Base-by-base conservation (phyloP, 2,888 invertebrate genomes). In the Xylota sylvarum region DNA sequence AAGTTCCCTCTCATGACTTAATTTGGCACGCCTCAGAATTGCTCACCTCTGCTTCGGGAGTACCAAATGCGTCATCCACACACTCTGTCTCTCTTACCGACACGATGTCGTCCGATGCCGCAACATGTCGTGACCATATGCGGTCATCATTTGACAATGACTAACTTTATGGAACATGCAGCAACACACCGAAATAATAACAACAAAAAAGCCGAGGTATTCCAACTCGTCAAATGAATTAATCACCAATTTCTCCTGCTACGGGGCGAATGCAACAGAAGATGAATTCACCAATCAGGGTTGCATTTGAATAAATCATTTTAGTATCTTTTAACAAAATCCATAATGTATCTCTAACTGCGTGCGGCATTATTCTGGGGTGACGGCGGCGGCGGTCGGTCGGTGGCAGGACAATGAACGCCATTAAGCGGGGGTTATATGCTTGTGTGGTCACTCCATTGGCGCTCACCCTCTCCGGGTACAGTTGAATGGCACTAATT, bases 11-110 rank as follows among this genome's bases (percentile, higher is more conserved):
- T 76, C 64, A 80, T 80, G 85, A 85, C 85, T 80, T 81, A 81
- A 72, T 81, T 85, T 81, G 85, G 76, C 85, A 85, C 85, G 65
- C 85, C 85, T 72, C 85, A 17, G 72, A 72, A 81, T 85, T 81
- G 81, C 80, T 85, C 85, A 85, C 85, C 85, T 81, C 64, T 67
- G 70, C 80, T 48, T 52, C 65, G 70, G 70, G 37, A 43, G 46
- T 60, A 76, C 40, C 80, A 27, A 80, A 77, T 77, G 85, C 76
- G 85, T 85, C 80, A 85, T 67, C 65, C 23, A 19, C 72, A 64
- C 23, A 48, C 17, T 46, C 55, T 67, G 23, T 23, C 37, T 35
- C 6, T 5, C 37, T 10, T 37, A 17, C 58, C n/a, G 46, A 10
- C 23, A 43, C 19, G 46, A 27, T 48, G 56, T 76, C 67, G 35